Evolutionary conservation across 2,797 vertebrate genomes (phyloP).

Genomic region (Luscinia megarhynchos): DNA sequence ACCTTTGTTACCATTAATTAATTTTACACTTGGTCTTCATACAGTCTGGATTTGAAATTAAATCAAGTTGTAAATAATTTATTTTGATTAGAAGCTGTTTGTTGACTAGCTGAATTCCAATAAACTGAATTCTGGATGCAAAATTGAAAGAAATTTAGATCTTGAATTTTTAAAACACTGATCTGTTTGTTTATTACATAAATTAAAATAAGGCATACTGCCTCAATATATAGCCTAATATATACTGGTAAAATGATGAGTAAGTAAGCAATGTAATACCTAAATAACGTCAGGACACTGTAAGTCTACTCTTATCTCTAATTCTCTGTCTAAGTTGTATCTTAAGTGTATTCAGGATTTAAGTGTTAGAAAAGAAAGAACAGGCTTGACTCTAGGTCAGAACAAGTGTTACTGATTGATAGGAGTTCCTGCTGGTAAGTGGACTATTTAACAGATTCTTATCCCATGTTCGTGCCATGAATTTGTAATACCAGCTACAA

Average conservation of each 20-base stretch:
- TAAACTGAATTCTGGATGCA: not conserved
- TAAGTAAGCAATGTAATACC: not conserved
- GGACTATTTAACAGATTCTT: not conserved
- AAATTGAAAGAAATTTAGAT: not conserved
- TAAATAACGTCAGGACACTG: not conserved
- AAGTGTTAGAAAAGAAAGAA: not conserved
- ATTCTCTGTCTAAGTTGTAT: not conserved
- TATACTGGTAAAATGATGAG: not conserved
- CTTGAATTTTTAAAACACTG: not conserved
- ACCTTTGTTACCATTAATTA: not conserved
- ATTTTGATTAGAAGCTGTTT: not conserved
- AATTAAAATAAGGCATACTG: not conserved
- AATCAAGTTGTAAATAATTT: not conserved
- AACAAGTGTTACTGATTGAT: not conserved
- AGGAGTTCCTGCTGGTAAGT: not conserved
- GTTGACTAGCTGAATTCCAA: not conserved
- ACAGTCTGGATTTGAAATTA: not conserved
- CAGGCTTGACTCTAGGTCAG: not conserved
- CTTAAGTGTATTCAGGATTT: not conserved
- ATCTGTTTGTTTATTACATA: not conserved
- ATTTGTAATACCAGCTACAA: not conserved
- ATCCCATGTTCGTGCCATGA: accelerated
- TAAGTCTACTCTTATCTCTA: not conserved
- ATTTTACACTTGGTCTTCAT: not conserved
- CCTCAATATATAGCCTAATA: not conserved